phyloP scores from a whole-genome alignment of 2,888 invertebrate genomes.

The Alloplasta piceator region DNA sequence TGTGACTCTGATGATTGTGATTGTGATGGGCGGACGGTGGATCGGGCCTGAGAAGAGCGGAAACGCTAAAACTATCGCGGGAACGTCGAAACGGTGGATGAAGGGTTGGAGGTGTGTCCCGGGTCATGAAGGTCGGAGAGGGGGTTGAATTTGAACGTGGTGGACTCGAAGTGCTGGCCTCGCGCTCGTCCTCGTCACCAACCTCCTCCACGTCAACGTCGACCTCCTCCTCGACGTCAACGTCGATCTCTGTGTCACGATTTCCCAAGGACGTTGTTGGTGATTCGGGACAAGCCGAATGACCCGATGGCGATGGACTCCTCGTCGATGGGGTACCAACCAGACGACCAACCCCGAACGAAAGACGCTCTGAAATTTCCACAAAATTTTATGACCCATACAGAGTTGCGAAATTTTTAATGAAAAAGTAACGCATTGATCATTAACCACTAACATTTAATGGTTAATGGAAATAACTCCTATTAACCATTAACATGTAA shows the following conservation, averaged over 20 bases:
- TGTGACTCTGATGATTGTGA: slow-evolving; percentile 80
- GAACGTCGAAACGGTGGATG: slow-evolving; percentile 85
- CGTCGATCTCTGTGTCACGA: slow-evolving; percentile 79
- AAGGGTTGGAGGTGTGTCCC: slow-evolving; percentile 73
- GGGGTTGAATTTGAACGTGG: slow-evolving; percentile 78
- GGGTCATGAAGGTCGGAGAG: slow-evolving; percentile 75
- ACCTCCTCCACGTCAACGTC: slow-evolving; percentile 82
- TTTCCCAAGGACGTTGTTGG: slow-evolving; percentile 75
- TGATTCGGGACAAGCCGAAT: slow-evolving; percentile 80
- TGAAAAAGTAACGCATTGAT: too few species aligned
- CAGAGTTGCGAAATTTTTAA: too few species aligned
- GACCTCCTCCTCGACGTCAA: slow-evolving; percentile 79
- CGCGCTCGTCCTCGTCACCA: slow-evolving; percentile 80
- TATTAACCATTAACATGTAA: too few species aligned
- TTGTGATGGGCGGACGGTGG: slow-evolving; percentile 87
- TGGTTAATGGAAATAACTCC: too few species aligned
- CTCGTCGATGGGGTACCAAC: slow-evolving; percentile 84
- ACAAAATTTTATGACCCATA: background rate
- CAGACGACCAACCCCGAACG: slow-evolving; percentile 93
- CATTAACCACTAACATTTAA: too few species aligned
- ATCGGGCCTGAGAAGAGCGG: slow-evolving; percentile 92
- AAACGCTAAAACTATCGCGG: slow-evolving; percentile 91
- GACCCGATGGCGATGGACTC: slow-evolving; percentile 78
- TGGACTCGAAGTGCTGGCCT: slow-evolving; percentile 76
- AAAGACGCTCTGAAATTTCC: slow-evolving; percentile 88